phyloP scores from a whole-genome alignment of 2,888 invertebrate genomes.

The Drosophila colorata region DNA sequence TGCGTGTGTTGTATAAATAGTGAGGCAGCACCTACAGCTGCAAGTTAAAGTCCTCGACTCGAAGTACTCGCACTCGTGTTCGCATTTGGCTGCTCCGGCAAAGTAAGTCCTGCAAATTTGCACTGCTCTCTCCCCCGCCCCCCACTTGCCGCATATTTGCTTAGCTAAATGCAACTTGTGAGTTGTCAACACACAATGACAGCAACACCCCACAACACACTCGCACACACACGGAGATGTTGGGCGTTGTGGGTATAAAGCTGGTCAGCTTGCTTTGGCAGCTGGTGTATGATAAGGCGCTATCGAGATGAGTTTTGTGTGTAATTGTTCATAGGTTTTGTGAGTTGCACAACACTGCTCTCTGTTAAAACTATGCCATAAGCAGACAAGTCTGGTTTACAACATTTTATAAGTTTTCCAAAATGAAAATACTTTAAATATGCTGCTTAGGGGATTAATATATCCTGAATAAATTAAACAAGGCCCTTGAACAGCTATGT shows the following conservation, averaged over 20 bases:
- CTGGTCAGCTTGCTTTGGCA: constrained; percentile 20
- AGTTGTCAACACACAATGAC: constrained; percentile 71
- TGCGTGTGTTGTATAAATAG: constrained; percentile 42
- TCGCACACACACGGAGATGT: neutral
- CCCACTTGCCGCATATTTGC: constrained; percentile 61
- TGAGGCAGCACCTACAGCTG: constrained; percentile 26
- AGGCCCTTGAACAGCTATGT: too few species aligned
- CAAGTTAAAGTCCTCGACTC: constrained; percentile 14
- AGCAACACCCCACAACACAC: constrained; percentile 10
- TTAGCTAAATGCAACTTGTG: constrained; percentile 81
- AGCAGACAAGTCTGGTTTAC: neutral
- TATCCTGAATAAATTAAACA: too few species aligned
- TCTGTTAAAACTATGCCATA: neutral
- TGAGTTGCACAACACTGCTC: constrained; percentile 38
- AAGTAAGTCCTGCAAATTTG: constrained; percentile 50
- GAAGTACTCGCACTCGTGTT: constrained; percentile 18
- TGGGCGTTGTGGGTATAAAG: neutral
- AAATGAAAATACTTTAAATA: too few species aligned
- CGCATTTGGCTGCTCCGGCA: constrained; percentile 15
- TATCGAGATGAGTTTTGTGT: constrained; percentile 9
- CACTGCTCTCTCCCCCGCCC: constrained; percentile 23
- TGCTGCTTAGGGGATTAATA: too few species aligned
- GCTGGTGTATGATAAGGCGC: neutral
- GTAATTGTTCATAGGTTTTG: constrained; percentile 15
- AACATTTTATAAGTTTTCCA: too few species aligned